A percentile compares a stretch with the other conserved stretches of the same genome.
These are phyloP conservation scores for Pyrgus malvae DNA, from an alignment of 2,888 invertebrate species.

Conservation along the genomic window DNA sequence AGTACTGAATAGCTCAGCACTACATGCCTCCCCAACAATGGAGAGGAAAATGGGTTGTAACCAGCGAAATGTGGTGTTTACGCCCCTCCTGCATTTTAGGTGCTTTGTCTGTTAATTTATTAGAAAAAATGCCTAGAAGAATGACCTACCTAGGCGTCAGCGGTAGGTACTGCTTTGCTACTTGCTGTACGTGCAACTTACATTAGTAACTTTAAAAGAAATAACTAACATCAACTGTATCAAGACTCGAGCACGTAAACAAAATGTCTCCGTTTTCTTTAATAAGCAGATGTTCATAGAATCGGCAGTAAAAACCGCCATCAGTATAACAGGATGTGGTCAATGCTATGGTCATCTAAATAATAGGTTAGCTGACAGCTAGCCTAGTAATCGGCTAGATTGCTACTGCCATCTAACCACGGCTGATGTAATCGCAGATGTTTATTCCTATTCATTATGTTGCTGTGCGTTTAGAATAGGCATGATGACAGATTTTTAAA, in stretches of 20 bases:
- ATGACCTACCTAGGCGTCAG: no score
- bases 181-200: no score
- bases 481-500: no score
- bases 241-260: not conserved
- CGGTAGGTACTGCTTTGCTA: no score
- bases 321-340: slow-evolving; percentile 13
- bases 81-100: no score
- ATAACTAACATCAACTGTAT: not conserved
- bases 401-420: not conserved
- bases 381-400: slow-evolving; percentile 4
- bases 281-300: slow-evolving; percentile 1
- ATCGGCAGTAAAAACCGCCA: slow-evolving; percentile 5
- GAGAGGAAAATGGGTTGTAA: no score
- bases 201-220: no score
- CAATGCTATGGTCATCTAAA: slow-evolving; percentile 12
- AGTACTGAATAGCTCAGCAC: no score
- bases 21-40: no score
- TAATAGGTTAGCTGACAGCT: slow-evolving; percentile 3
- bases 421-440: slow-evolving; percentile 1
- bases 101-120: no score
- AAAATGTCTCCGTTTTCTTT: slow-evolving; percentile 6
- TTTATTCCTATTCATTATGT: not conserved
- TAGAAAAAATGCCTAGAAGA: no score
- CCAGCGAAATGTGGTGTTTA: no score
- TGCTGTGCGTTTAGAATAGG: not conserved